These are phyloP conservation scores for Heliconius himera DNA, from an alignment of 1,140 invertebrate species.

Conservation along the genomic window DNA sequence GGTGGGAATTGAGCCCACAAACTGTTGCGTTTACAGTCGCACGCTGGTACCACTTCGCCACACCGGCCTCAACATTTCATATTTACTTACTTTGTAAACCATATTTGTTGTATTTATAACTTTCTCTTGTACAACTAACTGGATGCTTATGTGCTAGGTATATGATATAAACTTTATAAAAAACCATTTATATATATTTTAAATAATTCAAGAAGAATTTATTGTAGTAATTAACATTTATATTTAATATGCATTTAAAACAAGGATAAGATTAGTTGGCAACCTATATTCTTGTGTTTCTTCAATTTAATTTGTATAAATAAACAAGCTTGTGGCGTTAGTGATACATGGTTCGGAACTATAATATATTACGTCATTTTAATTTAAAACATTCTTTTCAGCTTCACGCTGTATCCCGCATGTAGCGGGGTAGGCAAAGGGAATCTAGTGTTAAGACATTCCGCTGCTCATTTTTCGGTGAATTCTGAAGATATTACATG, in stretches of 20 bases:
- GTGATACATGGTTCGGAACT: too few relatives aligned
- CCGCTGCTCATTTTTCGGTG: too few relatives aligned
- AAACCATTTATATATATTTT: background rate
- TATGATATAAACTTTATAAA: background rate
- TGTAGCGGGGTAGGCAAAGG: too few relatives aligned
- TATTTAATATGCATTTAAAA: background rate
- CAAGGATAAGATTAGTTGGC: background rate
- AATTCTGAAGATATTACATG: too few relatives aligned
- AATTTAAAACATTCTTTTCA: background rate
- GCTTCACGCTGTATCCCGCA: too few relatives aligned
- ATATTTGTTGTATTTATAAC: background rate
- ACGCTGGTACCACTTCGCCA: too few relatives aligned
- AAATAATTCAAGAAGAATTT: background rate
- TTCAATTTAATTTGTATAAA: background rate
- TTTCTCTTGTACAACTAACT: background rate
- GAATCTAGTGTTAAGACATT: too few relatives aligned
- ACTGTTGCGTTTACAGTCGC: too few relatives aligned
- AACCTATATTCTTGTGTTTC: background rate
- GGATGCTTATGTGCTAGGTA: background rate
- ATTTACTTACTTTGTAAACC: slow-evolving; percentile 10
- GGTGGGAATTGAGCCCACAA: too few relatives aligned
- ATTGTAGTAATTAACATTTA: background rate
- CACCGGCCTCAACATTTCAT: background rate
- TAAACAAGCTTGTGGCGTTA: background rate
- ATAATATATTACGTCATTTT: background rate